Conservation (phyloP, 2,888 invertebrate genomes). For the Agriopis marginaria region DNA sequence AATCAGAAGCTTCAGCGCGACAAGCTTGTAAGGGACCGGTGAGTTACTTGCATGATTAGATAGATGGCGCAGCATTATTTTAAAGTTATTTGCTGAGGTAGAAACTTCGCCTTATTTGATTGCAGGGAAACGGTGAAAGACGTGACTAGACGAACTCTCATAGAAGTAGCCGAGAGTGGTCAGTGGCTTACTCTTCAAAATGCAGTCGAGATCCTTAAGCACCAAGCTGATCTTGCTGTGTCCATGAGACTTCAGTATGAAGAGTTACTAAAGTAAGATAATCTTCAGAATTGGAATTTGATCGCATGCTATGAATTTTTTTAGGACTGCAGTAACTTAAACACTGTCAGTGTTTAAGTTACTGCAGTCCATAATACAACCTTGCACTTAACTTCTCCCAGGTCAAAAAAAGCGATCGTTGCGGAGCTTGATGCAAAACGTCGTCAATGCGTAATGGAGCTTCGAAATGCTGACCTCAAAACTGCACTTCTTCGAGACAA, state of each 20-base stretch:
- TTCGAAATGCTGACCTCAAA: conserved; percentile 62
- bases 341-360: no score
- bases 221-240: conserved; percentile 52
- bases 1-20: conserved; percentile 59
- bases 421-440: conserved; percentile 59
- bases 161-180: conserved; percentile 66
- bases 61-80: conserved; percentile 61
- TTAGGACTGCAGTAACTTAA: no score
- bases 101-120: background rate
- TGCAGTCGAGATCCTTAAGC: conserved; percentile 54
- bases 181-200: conserved; percentile 58
- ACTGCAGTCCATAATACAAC: background rate
- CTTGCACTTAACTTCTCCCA: conserved; percentile 36
- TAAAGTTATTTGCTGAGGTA: background rate
- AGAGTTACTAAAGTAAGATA: conserved; percentile 57
- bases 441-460: conserved; percentile 55
- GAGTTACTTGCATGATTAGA: conserved; percentile 45
- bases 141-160: conserved; percentile 61
- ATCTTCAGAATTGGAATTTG: background rate
- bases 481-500: conserved; percentile 70
- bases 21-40: conserved; percentile 71
- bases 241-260: conserved; percentile 54
- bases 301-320: no score
- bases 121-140: conserved; percentile 65
- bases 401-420: conserved; percentile 55